phyloP scores from a whole-genome alignment of 2,113 vertebrate genomes.

The Enhydra lutris region DNA sequence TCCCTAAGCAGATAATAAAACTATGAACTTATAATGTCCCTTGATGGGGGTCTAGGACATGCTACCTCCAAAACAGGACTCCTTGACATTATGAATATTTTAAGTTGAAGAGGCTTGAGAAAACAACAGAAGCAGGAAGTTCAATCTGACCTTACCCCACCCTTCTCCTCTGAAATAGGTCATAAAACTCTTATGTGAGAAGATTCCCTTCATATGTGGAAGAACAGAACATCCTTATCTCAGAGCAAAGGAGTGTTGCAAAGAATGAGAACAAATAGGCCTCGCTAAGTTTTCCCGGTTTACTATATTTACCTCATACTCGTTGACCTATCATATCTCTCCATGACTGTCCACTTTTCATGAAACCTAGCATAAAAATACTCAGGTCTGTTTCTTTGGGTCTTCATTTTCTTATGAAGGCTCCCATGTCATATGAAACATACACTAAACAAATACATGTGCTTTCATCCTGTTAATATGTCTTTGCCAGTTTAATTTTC shows the following conservation, averaged over 20 bases:
- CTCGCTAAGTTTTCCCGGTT: neutral
- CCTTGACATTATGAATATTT: neutral
- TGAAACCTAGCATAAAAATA: neutral
- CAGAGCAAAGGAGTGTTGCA: neutral
- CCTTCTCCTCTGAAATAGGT: neutral
- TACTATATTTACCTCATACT: neutral
- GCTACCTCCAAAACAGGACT: neutral
- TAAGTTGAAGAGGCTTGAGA: neutral
- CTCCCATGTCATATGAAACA: neutral
- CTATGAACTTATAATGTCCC: neutral
- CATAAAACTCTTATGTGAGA: neutral
- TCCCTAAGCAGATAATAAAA: neutral
- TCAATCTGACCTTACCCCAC: neutral
- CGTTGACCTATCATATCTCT: neutral
- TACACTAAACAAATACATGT: neutral
- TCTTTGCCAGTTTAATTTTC: neutral
- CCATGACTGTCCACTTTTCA: neutral
- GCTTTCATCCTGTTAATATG: neutral
- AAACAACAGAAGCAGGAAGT: neutral
- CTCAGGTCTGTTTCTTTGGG: neutral
- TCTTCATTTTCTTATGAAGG: neutral
- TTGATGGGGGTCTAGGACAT: neutral
- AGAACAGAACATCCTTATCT: neutral
- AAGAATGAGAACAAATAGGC: neutral
- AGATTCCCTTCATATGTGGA: neutral